Base-by-base conservation (phyloP, 2,797 vertebrate species). In the Fratercula arctica region DNA sequence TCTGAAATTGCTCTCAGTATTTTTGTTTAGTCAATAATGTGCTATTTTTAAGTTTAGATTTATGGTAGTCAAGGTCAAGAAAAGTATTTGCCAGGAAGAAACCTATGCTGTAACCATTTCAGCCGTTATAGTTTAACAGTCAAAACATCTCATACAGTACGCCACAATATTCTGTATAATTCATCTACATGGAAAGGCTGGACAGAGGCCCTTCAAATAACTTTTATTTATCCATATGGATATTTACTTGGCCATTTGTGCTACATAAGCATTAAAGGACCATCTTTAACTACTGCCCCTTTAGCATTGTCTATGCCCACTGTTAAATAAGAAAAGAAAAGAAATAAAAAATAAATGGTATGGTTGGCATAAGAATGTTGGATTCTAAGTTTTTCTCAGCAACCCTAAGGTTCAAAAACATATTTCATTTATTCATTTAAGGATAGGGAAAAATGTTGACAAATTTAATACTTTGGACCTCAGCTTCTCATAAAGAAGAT, bases 281-380 rank as follows among this genome's bases (percentile, higher is more conserved):
- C 25, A 25, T 43, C 16, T 83, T 77, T 50, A 75, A 51, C 12
- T 66, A 28, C 14, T 75, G 24, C 15, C 82, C 13, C 14, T 76
- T 76, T 31, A 54, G 3, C 35, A 25, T 24, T 73, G 8, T 11
- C 6, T 26, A 14, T 17, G 7, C 2, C n/a, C 16, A 39, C 3
- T 57, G 23, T n/a, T 29, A 54, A 54, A 43, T 16, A 39, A 28
- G n/a, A 69, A 66, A 4, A 73, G 8, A 10, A 41, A n/a, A 78
- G 0, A 56, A 81, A 48, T 29, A 9, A 6, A 78, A 87, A 81
- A 37, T 2, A 59, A 83, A 59, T 17, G 0, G 0, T 0, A 2
- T 31, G 64, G 0, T 66, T 46, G 20, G 24, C 5, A 79, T 4
- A 48, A 0, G 13, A 82, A 43, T 83, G 76, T 10, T 15, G 8